These are phyloP conservation scores for Myiozetetes cayanensis DNA, from an alignment of 2,113 vertebrate species.

Conservation along the genomic window DNA sequence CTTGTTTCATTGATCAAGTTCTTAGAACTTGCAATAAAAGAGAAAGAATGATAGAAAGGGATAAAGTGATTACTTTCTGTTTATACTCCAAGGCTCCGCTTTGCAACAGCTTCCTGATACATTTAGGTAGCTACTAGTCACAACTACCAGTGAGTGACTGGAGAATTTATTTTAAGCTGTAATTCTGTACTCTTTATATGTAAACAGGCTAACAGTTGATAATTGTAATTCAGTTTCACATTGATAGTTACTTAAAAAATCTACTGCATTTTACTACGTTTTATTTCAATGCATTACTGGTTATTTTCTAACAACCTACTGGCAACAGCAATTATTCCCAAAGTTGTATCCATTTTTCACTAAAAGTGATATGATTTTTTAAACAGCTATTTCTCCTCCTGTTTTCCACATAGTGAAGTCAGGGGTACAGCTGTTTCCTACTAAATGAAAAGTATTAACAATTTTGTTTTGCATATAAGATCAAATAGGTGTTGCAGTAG, in stretches of 20 bases:
- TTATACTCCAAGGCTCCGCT: neutral
- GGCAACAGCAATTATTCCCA: neutral
- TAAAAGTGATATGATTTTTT: neutral
- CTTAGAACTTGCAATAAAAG: neutral
- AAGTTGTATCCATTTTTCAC: neutral
- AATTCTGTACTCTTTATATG: neutral
- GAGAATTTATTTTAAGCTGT: neutral
- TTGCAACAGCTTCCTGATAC: neutral
- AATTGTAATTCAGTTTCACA: neutral
- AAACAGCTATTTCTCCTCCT: neutral
- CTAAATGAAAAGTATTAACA: neutral
- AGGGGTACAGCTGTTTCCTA: constrained; percentile 9
- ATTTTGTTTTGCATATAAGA: neutral
- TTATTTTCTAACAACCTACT: neutral
- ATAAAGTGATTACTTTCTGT: neutral
- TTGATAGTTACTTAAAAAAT: neutral
- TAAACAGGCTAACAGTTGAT: neutral
- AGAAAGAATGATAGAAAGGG: neutral
- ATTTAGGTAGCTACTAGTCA: neutral
- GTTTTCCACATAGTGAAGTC: constrained; percentile 6
- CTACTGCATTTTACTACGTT: neutral
- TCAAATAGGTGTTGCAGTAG: neutral
- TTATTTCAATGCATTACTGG: neutral
- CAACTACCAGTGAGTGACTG: neutral
- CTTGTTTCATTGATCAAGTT: neutral